phyloP scores from a whole-genome alignment of 2,113 vertebrate genomes.

The Passerina amoena region DNA sequence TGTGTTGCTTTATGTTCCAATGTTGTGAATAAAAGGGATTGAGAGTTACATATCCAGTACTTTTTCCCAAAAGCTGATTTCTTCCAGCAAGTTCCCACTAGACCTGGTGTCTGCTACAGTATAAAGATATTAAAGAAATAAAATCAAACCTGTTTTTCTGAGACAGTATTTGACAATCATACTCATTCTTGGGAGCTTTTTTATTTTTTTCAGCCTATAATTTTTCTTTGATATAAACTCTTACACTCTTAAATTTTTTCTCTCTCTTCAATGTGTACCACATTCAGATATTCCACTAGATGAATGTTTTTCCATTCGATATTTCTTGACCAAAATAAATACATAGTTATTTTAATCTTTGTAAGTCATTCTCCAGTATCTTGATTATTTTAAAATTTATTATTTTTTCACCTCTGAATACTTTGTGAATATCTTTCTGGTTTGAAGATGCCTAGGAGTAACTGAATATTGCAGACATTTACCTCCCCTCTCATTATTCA shows the following conservation, averaged over 20 bases:
- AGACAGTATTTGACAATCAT: not conserved
- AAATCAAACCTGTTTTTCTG: not conserved
- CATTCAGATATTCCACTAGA: not conserved
- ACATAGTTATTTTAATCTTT: not conserved
- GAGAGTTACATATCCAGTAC: not conserved
- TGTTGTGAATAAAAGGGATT: not conserved
- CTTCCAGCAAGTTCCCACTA: not conserved
- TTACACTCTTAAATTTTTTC: not conserved
- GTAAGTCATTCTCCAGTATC: not conserved
- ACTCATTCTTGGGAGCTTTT: not conserved
- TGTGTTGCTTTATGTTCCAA: not conserved
- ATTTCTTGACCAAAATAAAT: not conserved
- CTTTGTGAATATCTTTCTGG: not conserved
- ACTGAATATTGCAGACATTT: constrained; percentile 20
- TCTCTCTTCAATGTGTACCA: not conserved
- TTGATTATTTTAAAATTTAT: not conserved
- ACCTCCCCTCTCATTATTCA: not conserved
- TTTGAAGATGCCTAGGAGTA: not conserved
- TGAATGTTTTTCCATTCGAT: not conserved
- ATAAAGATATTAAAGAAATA: not conserved
- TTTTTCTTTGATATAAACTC: not conserved
- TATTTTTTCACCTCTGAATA: not conserved
- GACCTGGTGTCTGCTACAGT: not conserved
- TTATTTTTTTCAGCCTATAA: not conserved
- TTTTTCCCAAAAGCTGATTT: not conserved